Percentiles rank a stretch among this genome's conserved stretches.
phyloP scores from a whole-genome alignment of 2,113 vertebrate genomes.

The Synodontis membranacea region DNA sequence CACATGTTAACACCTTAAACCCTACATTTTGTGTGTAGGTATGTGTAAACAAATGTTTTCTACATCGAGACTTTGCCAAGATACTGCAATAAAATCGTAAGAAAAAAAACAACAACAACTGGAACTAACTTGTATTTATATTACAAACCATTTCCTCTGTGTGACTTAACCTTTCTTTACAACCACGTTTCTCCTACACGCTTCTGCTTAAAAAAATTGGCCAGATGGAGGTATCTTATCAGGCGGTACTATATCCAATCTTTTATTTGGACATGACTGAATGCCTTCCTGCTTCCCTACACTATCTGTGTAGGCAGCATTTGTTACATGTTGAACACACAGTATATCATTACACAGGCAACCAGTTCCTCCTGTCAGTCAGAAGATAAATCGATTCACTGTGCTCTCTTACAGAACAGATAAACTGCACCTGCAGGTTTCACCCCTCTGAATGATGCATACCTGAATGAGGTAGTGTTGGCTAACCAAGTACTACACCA shows the following conservation, averaged over 20 bases:
- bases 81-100: neutral
- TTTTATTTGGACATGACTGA: constrained; percentile 19
- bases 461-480: neutral
- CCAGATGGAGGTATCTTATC: constrained; percentile 9
- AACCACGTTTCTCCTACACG: neutral
- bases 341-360: constrained; percentile 16
- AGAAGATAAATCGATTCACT: constrained; percentile 20
- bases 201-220: neutral
- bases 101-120: neutral
- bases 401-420: constrained; percentile 1
- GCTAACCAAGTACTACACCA: neutral
- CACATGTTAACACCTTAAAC: neutral
- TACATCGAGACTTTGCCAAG: neutral
- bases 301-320: neutral
- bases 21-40: neutral
- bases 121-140: neutral
- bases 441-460: neutral
- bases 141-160: neutral
- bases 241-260: neutral
- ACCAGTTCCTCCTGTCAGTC: constrained; percentile 16
- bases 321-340: constrained; percentile 2
- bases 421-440: neutral
- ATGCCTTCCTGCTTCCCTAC: constrained; percentile 5
- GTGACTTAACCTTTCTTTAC: neutral
- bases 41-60: neutral